Conservation (phyloP, 2,797 vertebrate species). For the Merluccius polli region DNA sequence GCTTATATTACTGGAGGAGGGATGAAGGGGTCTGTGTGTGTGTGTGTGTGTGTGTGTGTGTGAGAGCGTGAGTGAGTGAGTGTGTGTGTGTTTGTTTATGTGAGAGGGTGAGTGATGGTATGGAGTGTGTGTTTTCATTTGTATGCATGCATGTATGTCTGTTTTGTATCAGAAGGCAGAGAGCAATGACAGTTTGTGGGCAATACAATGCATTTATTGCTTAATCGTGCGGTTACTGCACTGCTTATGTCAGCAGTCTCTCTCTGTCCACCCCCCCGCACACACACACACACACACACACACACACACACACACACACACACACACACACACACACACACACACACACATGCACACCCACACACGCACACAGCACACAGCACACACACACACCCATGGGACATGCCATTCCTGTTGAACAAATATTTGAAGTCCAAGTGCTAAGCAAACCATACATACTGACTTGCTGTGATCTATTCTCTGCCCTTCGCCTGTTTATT, state of each 20-base stretch:
- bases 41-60: constrained; percentile 7
- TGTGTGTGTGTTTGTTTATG: constrained; percentile 7
- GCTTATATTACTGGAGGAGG: neutral
- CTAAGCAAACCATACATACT: constrained; percentile 43
- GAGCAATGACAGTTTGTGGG: constrained; percentile 35
- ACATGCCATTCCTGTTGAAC: constrained; percentile 33
- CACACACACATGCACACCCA: neutral
- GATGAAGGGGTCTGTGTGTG: neutral
- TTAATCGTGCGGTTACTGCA: constrained; percentile 30
- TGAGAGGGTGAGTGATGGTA: neutral
- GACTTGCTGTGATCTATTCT: constrained; percentile 49
- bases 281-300: neutral
- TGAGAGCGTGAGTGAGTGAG: constrained; percentile 6
- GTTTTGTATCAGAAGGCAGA: neutral
- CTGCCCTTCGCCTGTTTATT: neutral
- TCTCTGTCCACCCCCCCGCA: constrained; percentile 25
- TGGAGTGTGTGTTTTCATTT: constrained; percentile 1
- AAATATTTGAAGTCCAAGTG: constrained; percentile 64
- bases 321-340: neutral
- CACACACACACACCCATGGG: neutral
- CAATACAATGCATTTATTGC: constrained; percentile 49
- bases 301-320: neutral
- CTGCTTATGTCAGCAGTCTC: constrained; percentile 36
- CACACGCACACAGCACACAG: neutral
- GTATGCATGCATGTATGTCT: neutral